phyloP scores from a whole-genome alignment of 2,888 invertebrate species.

The Apamea epomidion region DNA sequence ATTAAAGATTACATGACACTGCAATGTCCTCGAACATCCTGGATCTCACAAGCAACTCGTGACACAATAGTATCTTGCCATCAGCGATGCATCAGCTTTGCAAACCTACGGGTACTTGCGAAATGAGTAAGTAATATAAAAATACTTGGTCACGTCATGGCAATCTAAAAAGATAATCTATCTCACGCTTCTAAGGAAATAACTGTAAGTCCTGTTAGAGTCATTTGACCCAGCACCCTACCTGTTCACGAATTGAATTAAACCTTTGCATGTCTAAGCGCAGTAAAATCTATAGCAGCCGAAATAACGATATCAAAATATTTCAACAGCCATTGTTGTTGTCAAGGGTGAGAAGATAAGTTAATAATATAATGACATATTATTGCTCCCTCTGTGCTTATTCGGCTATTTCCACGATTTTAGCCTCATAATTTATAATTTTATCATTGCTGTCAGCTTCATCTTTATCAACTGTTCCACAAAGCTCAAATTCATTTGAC shows the following conservation, averaged over 20 bases:
- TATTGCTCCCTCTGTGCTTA: constrained; percentile 82
- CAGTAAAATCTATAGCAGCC: constrained; percentile 83
- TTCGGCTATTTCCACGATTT: constrained; percentile 81
- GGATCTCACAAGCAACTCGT: constrained; percentile 65
- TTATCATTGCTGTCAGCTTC: constrained; percentile 46
- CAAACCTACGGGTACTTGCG: constrained; percentile 68
- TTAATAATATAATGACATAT: constrained; percentile 90
- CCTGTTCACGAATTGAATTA: constrained; percentile 82
- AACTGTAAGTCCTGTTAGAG: constrained; percentile 58
- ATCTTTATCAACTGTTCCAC: constrained; percentile 41
- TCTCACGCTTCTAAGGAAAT: constrained; percentile 79
- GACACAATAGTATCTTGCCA: constrained; percentile 62
- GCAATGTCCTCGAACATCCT: constrained; percentile 42
- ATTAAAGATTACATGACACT: constrained; percentile 21
- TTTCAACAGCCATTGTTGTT: constrained; percentile 89
- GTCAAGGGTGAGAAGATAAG: constrained; percentile 90
- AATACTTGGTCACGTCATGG: constrained; percentile 75
- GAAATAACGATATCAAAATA: constrained; percentile 88
- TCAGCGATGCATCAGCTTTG: constrained; percentile 68
- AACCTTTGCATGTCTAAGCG: constrained; percentile 87
- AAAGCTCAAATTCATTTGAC: constrained; percentile 66
- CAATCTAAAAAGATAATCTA: constrained; percentile 82
- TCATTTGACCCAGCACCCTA: constrained; percentile 61
- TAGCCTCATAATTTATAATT: constrained; percentile 74
- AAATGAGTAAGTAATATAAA: constrained; percentile 72